These are phyloP conservation scores for Nautilus pompilius DNA, from an alignment of 1,140 invertebrate genomes.

Conservation along the genomic window DNA sequence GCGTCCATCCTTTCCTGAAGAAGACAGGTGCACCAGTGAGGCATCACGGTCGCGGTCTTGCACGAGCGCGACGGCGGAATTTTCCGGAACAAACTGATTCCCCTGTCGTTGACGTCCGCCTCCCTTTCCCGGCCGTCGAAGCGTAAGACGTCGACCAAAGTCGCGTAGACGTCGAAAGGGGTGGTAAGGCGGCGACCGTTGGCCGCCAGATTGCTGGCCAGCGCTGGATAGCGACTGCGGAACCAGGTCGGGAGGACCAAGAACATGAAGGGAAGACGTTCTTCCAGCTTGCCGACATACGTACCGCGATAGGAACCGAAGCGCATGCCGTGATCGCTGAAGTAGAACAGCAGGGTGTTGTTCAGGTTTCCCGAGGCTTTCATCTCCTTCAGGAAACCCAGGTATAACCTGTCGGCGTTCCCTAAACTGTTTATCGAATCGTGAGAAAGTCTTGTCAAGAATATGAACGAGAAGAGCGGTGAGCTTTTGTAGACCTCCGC, in stretches of 20 bases:
- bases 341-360: slow-evolving; percentile 67
- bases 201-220: slow-evolving; percentile 65
- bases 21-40: slow-evolving; percentile 57
- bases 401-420: slow-evolving; percentile 25
- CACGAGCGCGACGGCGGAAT: slow-evolving; percentile 53
- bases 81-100: slow-evolving; percentile 52
- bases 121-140: slow-evolving; percentile 28
- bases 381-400: slow-evolving; percentile 28
- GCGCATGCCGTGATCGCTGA: slow-evolving; percentile 88
- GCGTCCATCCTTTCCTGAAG: too few relatives aligned
- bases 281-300: slow-evolving; percentile 77
- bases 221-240: slow-evolving; percentile 62
- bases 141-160: slow-evolving; percentile 49
- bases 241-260: slow-evolving; percentile 76
- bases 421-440: slow-evolving; percentile 33
- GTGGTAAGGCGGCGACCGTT: slow-evolving; percentile 62
- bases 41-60: slow-evolving; percentile 46
- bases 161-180: slow-evolving; percentile 58
- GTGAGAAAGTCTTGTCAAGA: slow-evolving; percentile 41
- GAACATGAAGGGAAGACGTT: slow-evolving; percentile 78
- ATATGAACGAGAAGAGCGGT: slow-evolving; percentile 34
- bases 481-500: slow-evolving; percentile 5
- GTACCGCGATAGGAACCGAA: slow-evolving; percentile 75
- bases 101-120: slow-evolving; percentile 28
- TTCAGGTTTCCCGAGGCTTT: slow-evolving; percentile 39